phyloP scores from a whole-genome alignment of 53 echinoderm and acorn worm species.

The Antedon mediterranea region DNA sequence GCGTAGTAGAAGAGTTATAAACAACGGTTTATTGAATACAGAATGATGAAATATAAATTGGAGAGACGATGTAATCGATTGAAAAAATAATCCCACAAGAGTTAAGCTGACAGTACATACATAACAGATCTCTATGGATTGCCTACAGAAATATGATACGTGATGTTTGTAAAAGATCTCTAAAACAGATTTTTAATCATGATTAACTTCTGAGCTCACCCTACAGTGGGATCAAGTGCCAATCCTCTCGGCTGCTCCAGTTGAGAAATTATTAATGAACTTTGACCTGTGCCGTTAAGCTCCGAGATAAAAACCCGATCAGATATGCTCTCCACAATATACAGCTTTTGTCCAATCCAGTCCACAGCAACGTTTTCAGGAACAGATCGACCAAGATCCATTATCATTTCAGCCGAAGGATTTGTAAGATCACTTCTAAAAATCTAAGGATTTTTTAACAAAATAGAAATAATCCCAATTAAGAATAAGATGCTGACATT shows the following conservation, averaged over 20 bases:
- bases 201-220: slow-evolving; percentile 16
- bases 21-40: too few relatives aligned
- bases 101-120: neutral
- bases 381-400: neutral
- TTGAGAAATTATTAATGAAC: slow-evolving; percentile 10
- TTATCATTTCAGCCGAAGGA: slow-evolving; percentile 5
- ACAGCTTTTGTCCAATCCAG: slow-evolving; percentile 48
- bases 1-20: too few relatives aligned
- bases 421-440: slow-evolving; percentile 17
- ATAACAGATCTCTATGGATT: neutral
- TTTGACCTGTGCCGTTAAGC: slow-evolving; percentile 25
- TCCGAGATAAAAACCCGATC: slow-evolving; percentile 20
- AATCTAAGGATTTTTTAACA: slow-evolving; percentile 13
- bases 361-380: slow-evolving; percentile 33
- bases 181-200: neutral
- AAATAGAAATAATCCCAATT: slow-evolving; percentile 9
- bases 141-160: neutral
- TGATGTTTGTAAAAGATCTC: neutral
- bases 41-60: too few relatives aligned
- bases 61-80: too few relatives aligned
- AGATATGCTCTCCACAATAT: slow-evolving; percentile 14
- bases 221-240: slow-evolving; percentile 52
- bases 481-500: too few relatives aligned
- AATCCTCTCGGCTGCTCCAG: slow-evolving; percentile 11
- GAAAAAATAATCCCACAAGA: too few relatives aligned